Percentiles rank a stretch among this genome's conserved stretches.
These are phyloP conservation scores for Sympetrum striolatum DNA, from an alignment of 2,888 invertebrate species.

Conservation along the genomic window DNA sequence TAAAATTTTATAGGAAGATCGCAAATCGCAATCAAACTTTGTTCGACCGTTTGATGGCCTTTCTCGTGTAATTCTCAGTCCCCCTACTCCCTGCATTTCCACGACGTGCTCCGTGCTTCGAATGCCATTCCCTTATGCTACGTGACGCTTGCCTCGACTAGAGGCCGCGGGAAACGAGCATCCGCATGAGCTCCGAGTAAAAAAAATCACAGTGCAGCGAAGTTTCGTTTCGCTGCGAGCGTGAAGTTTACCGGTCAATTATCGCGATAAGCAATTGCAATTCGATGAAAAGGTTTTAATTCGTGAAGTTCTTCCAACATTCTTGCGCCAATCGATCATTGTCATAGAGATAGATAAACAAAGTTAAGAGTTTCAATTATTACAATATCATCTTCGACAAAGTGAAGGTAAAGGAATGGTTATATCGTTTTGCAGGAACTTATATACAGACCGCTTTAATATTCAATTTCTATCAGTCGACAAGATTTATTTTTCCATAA, in stretches of 20 bases:
- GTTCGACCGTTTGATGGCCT: neutral
- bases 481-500: no score
- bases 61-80: neutral
- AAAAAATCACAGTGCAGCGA: neutral
- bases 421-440: no score
- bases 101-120: neutral
- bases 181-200: neutral
- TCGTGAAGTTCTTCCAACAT: no score
- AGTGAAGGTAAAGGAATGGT: no score
- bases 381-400: no score
- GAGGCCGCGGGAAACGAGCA: neutral
- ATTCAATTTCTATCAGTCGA: no score
- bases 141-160: neutral
- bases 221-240: neutral
- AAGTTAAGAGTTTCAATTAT: no score
- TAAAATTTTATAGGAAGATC: neutral
- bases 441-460: no score
- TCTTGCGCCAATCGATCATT: no score
- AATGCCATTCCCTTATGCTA: neutral
- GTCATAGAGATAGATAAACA: no score
- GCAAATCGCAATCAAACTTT: neutral
- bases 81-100: neutral
- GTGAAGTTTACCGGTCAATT: neutral
- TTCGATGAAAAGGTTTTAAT: no score
- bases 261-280: neutral